phyloP scores from a whole-genome alignment of 2,888 invertebrate species.

The Anoplius nigerrimus region DNA sequence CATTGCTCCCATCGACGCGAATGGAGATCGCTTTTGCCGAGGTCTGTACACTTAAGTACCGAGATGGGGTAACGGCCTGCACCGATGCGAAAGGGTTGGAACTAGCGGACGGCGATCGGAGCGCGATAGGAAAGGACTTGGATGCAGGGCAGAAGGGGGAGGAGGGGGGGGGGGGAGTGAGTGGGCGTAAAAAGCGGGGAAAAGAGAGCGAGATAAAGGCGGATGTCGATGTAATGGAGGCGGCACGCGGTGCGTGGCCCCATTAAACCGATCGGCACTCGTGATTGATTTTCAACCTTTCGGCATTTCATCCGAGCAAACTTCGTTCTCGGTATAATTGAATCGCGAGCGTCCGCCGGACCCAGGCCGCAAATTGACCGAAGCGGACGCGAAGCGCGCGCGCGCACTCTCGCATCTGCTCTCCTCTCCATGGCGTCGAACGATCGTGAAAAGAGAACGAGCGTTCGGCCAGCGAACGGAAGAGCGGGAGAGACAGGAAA shows the following conservation, averaged over 20 bases:
- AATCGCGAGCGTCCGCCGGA: slow-evolving; percentile 67
- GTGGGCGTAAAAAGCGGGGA: not conserved
- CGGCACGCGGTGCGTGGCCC: slow-evolving; percentile 61
- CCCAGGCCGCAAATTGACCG: slow-evolving; percentile 69
- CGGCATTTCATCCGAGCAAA: slow-evolving; percentile 65
- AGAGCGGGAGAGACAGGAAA: no score
- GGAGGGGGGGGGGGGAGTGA: slow-evolving; percentile 1
- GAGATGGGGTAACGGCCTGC: slow-evolving; percentile 41
- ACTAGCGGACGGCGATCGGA: not conserved
- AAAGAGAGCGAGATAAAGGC: slow-evolving; percentile 11
- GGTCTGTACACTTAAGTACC: slow-evolving; percentile 47
- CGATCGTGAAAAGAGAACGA: slow-evolving; percentile 14
- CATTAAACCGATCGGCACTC: slow-evolving; percentile 63
- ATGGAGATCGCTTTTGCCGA: slow-evolving; percentile 20
- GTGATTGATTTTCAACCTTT: slow-evolving; percentile 68
- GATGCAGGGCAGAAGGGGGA: not conserved
- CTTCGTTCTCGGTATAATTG: slow-evolving; percentile 68
- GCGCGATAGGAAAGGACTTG: no score
- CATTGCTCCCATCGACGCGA: no score
- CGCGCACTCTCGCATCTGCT: no score
- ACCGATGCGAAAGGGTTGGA: slow-evolving; percentile 19
- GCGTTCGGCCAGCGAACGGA: not conserved
- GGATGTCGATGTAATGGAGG: slow-evolving; percentile 48
- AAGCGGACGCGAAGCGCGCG: slow-evolving; percentile 48
- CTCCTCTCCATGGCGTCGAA: slow-evolving; percentile 29